These are phyloP conservation scores for Drosophila neocordata DNA, from an alignment of 1,140 invertebrate species.

Conservation along the genomic window DNA sequence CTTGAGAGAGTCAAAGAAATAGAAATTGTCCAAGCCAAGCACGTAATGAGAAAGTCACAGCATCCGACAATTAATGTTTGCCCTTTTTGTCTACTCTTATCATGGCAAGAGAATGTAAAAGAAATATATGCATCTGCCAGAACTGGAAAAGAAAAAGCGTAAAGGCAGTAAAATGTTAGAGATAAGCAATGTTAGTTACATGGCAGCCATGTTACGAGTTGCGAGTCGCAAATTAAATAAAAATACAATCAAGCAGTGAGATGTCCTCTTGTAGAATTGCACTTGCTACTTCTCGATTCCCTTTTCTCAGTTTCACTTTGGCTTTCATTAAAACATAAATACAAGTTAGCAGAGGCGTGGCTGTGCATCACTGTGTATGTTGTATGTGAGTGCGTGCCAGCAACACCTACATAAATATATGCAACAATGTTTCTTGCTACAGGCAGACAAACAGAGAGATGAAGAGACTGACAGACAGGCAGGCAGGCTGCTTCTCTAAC, in stretches of 20 bases:
- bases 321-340: conserved; percentile 45
- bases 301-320: conserved; percentile 9
- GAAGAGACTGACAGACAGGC: conserved; percentile 43
- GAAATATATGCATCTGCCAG: not conserved
- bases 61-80: conserved; percentile 61
- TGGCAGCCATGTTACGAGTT: conserved; percentile 25
- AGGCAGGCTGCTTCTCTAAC: not conserved
- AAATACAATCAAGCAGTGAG: conserved; percentile 63
- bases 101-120: conserved; percentile 6
- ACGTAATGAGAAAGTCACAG: conserved; percentile 66
- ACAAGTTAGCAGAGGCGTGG: not conserved
- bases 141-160: not conserved
- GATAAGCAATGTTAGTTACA: conserved; percentile 22
- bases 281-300: conserved; percentile 3
- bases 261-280: conserved; percentile 44
- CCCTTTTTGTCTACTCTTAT: conserved; percentile 43
- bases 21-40: conserved; percentile 30
- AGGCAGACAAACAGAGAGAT: conserved; percentile 12
- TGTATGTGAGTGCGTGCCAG: conserved; percentile 54
- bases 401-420: conserved; percentile 76
- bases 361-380: conserved; percentile 22
- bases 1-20: conserved; percentile 11
- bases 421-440: conserved; percentile 52
- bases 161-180: not conserved
- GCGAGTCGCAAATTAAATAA: conserved; percentile 63